phyloP scores from a whole-genome alignment of 2,113 vertebrate species.

The Athene noctua region DNA sequence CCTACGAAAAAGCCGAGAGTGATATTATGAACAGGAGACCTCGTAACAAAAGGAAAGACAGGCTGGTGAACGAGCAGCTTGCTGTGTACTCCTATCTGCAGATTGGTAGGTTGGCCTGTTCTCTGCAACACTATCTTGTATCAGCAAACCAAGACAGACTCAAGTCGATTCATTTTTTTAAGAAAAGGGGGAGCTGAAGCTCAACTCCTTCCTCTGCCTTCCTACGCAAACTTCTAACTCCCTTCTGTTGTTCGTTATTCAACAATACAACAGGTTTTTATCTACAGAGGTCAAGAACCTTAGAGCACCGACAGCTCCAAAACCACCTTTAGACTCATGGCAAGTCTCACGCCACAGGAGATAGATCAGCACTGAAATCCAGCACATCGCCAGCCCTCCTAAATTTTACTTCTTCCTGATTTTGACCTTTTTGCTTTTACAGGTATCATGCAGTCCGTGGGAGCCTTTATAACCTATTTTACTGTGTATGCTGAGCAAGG shows the following conservation, averaged over 20 bases:
- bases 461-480: conserved; percentile 79
- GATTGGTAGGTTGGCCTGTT: conserved; percentile 64
- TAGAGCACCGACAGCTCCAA: background rate
- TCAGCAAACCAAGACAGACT: background rate
- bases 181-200: background rate
- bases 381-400: background rate
- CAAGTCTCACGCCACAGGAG: background rate
- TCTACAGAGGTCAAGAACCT: background rate
- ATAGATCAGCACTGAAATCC: background rate
- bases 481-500: conserved; percentile 76
- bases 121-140: accelerated
- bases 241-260: background rate
- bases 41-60: conserved; percentile 75
- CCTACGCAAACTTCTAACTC: background rate
- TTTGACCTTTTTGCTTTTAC: background rate
- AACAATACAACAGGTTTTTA: background rate
- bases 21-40: conserved; percentile 84
- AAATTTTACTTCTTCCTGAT: background rate
- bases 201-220: background rate
- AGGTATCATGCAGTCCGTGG: conserved; percentile 80
- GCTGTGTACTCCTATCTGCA: conserved; percentile 80
- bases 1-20: conserved; percentile 81
- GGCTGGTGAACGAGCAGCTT: conserved; percentile 76
- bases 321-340: background rate
- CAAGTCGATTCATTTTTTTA: accelerated